Evolutionary conservation across 2,113 vertebrate genomes (phyloP).

Genomic region (Platichthys stellatus): DNA sequence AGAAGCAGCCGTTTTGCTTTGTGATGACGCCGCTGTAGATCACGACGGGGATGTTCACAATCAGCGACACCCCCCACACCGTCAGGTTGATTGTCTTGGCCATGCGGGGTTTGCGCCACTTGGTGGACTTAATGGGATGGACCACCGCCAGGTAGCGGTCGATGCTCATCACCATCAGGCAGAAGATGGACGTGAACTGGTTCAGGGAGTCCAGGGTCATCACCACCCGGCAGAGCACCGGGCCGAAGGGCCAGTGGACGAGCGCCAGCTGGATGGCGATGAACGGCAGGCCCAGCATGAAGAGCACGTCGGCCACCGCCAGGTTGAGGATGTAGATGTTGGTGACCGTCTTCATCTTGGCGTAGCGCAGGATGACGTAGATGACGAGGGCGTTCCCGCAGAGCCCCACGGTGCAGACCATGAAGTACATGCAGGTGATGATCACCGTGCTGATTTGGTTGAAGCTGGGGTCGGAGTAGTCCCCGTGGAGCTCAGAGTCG

Average conservation of each 20-base stretch:
- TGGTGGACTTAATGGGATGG: conserved; percentile 95
- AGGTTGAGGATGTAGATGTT: conserved; percentile 99
- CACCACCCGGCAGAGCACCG: conserved; percentile 91
- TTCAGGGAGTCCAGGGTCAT: conserved; percentile 97
- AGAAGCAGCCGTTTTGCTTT: conserved; percentile 84
- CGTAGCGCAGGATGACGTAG: conserved; percentile 95
- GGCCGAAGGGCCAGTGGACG: conserved; percentile 98
- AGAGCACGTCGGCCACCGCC: conserved; percentile 95
- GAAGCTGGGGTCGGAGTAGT: conserved; percentile 83
- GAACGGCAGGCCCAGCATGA: conserved; percentile 96
- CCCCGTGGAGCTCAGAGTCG: conserved; percentile 74
- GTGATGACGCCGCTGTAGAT: conserved; percentile 91
- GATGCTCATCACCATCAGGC: conserved; percentile 95
- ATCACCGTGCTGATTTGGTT: conserved; percentile 89
- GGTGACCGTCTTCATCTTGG: conserved; percentile 98
- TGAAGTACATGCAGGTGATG: conserved; percentile 94
- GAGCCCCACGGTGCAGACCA: conserved; percentile 91
- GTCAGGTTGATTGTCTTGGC: conserved; percentile 92
- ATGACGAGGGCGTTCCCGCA: conserved; percentile 95
- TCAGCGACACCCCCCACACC: conserved; percentile 91
- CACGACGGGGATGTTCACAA: conserved; percentile 96
- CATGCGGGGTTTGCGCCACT: conserved; percentile 92
- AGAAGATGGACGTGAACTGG: conserved; percentile 99
- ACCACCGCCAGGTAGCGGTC: conserved; percentile 97
- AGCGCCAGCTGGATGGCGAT: conserved; percentile 94